A percentile compares a stretch with the other conserved stretches of the same genome.
These are phyloP conservation scores for Hedya salicella DNA, from an alignment of 2,888 invertebrate genomes.

Conservation along the genomic window DNA sequence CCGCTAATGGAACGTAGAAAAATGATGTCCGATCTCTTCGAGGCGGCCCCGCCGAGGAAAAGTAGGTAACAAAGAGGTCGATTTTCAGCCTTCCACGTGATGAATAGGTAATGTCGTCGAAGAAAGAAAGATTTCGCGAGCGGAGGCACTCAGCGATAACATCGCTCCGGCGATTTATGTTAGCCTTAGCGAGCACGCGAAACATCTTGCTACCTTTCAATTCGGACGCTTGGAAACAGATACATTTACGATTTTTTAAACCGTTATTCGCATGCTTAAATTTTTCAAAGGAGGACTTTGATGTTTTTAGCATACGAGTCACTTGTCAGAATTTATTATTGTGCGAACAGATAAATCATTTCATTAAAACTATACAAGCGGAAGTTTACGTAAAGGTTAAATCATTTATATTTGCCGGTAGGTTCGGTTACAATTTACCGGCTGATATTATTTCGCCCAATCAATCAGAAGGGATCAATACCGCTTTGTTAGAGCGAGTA, in stretches of 20 bases:
- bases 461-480: constrained; percentile 31
- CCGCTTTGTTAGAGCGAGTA: constrained; percentile 26
- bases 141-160: constrained; percentile 55
- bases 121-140: constrained; percentile 57
- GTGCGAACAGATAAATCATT: not conserved
- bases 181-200: constrained; percentile 36
- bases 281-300: no score
- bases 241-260: not conserved
- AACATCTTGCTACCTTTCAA: constrained; percentile 36
- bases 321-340: not conserved
- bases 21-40: constrained; percentile 68
- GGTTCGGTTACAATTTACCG: not conserved
- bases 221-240: constrained; percentile 8
- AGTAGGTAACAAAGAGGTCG: constrained; percentile 65
- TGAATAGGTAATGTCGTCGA: constrained; percentile 69
- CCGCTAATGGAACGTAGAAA: constrained; percentile 71
- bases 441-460: constrained; percentile 20
- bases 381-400: not conserved
- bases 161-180: constrained; percentile 58
- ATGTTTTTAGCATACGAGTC: no score
- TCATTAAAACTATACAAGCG: not conserved
- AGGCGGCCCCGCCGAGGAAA: constrained; percentile 53
- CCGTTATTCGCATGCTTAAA: not conserved
- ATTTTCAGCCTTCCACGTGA: constrained; percentile 68
- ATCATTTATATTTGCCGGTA: not conserved